Evolutionary conservation across 92 coral and sea anemone genomes (phyloP).

Genomic region (Meandrina meandrites): DNA sequence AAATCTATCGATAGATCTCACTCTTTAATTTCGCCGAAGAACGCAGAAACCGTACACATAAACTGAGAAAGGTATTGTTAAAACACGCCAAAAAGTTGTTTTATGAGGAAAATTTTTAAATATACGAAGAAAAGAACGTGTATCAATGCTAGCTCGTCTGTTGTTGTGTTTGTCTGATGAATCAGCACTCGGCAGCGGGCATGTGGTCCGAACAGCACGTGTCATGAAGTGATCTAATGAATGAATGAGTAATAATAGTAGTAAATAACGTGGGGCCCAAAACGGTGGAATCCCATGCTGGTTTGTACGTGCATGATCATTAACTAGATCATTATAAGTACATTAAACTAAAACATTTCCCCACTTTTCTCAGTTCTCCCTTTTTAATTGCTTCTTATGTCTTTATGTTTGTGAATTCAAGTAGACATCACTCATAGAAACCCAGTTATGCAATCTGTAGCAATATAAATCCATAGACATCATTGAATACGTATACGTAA

Average conservation of each 20-base stretch:
- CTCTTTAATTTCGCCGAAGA: background rate
- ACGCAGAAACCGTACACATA: background rate
- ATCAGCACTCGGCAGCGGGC: background rate
- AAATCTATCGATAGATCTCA: background rate
- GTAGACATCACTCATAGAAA: no score
- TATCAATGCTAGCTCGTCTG: background rate
- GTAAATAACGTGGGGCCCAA: conserved; percentile 20
- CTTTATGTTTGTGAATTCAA: no score
- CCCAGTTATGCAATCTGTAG: no score
- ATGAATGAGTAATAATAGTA: conserved; percentile 34
- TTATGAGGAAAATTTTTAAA: background rate
- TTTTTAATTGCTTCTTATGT: no score
- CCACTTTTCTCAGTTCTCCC: background rate
- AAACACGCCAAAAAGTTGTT: background rate
- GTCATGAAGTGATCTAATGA: conserved; percentile 4
- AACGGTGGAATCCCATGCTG: conserved; percentile 21
- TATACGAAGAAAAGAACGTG: background rate
- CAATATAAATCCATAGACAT: no score
- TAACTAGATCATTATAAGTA: no score
- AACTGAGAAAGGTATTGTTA: background rate
- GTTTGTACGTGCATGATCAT: background rate
- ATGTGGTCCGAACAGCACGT: conserved; percentile 19
- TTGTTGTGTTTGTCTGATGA: conserved; percentile 3
- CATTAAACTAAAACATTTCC: background rate
- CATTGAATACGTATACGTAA: no score